A percentile compares a stretch with the other conserved stretches of the same genome.
These are phyloP conservation scores for Melanostigma gelatinosum DNA, from an alignment of 2,113 vertebrate genomes.

Conservation along the genomic window DNA sequence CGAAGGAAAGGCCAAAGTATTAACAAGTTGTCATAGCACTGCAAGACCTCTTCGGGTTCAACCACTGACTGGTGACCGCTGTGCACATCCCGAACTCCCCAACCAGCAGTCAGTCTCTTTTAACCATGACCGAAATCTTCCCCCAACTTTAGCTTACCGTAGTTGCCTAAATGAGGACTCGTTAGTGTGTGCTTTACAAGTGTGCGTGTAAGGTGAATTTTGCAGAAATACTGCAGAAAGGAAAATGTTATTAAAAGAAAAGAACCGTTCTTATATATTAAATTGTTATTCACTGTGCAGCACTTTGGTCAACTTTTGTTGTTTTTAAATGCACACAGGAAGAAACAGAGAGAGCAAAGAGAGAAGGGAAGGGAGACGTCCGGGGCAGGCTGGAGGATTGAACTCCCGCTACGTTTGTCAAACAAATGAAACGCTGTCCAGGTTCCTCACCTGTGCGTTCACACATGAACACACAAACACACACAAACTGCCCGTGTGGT, in stretches of 20 bases:
- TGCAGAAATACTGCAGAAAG: not conserved
- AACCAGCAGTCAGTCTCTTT: not conserved
- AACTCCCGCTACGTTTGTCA: constrained; percentile 91
- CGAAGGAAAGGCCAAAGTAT: not conserved
- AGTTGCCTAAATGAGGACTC: not conserved
- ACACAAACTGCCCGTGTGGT: constrained; percentile 57
- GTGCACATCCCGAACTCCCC: not conserved
- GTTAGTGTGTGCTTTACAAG: not conserved
- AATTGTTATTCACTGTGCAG: not conserved
- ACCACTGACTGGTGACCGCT: not conserved
- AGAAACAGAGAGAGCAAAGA: constrained; percentile 14
- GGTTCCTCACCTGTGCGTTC: constrained; percentile 93
- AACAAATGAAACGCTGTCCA: constrained; percentile 97
- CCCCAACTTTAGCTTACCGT: not conserved
- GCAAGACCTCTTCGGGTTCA: not conserved
- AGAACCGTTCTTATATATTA: too few species aligned
- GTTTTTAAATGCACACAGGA: not conserved
- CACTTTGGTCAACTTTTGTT: not conserved
- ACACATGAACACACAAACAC: constrained; percentile 29
- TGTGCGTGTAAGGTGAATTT: not conserved
- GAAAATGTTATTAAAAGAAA: not conserved
- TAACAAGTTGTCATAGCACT: not conserved
- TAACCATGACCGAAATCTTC: not conserved
- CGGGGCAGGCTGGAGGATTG: constrained; percentile 83
- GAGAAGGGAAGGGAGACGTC: constrained; percentile 59